Evolutionary conservation across 2,888 invertebrate species (phyloP).

Genomic region (Ganaspis brasiliensis): DNA sequence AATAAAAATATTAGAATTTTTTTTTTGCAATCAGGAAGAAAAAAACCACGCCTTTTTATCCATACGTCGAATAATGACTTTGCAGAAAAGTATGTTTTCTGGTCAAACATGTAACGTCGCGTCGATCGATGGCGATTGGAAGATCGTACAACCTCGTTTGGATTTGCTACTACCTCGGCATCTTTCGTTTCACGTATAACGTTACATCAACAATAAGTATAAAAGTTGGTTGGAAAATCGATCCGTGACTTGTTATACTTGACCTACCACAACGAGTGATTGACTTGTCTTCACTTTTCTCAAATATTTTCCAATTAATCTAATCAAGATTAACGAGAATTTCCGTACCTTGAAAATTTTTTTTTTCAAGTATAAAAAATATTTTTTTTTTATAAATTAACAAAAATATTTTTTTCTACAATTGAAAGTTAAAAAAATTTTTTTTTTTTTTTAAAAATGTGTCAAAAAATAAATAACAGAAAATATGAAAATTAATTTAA

Average conservation of each 20-base stretch:
- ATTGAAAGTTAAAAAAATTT: too few relatives aligned
- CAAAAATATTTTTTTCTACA: too few relatives aligned
- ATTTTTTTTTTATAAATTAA: too few relatives aligned
- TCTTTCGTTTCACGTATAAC: constrained; percentile 45
- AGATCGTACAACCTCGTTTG: constrained; percentile 57
- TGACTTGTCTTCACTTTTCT: background rate
- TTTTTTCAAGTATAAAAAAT: too few relatives aligned
- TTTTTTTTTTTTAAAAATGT: too few relatives aligned
- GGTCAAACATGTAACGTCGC: background rate
- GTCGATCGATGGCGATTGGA: constrained; percentile 57
- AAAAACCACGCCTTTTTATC: too few relatives aligned
- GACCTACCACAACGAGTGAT: background rate
- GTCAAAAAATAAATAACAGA: too few relatives aligned
- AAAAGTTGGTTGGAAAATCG: constrained; percentile 10
- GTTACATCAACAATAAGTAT: constrained; percentile 1
- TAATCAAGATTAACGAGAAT: background rate
- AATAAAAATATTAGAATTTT: background rate
- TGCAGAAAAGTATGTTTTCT: too few relatives aligned
- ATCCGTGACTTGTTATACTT: background rate
- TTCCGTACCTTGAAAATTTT: background rate
- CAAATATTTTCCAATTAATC: background rate
- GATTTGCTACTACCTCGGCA: constrained; percentile 52
- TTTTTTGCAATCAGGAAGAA: too few relatives aligned
- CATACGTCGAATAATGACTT: too few relatives aligned
- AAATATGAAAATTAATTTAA: too few relatives aligned